These are phyloP conservation scores for Steinernema scapterisci DNA, from an alignment of 2,888 invertebrate species.

Conservation along the genomic window DNA sequence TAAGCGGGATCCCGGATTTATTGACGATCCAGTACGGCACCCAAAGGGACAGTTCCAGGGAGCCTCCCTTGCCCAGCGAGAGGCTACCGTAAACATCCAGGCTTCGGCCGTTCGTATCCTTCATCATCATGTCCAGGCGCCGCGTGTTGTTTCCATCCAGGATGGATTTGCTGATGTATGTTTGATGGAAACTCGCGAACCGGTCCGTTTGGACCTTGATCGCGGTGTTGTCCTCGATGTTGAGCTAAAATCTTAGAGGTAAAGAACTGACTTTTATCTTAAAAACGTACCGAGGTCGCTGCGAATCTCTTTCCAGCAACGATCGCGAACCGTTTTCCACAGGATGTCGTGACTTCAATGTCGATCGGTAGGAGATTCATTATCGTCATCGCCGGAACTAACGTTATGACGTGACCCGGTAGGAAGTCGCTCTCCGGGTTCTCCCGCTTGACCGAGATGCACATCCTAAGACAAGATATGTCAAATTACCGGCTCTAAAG, in stretches of 20 bases:
- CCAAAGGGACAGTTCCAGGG: conserved; percentile 76
- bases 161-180: conserved; percentile 69
- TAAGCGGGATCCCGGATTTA: conserved; percentile 89
- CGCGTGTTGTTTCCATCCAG: neutral
- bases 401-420: conserved; percentile 84
- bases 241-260: neutral
- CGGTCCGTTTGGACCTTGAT: conserved; percentile 78
- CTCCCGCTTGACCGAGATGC: conserved; percentile 77
- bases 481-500: neutral
- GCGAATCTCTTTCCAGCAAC: conserved; percentile 70
- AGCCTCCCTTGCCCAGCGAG: conserved; percentile 67
- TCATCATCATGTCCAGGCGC: conserved; percentile 39
- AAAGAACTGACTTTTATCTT: neutral
- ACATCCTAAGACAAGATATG: conserved; percentile 74
- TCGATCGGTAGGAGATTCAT: conserved; percentile 83
- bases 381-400: conserved; percentile 82
- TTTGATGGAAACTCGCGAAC: conserved; percentile 77
- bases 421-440: conserved; percentile 70
- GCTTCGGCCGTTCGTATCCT: conserved; percentile 45
- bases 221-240: conserved; percentile 3
- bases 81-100: conserved; percentile 57
- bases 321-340: conserved; percentile 62
- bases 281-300: conserved; percentile 68
- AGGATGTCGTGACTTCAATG: conserved; percentile 67
- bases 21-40: conserved; percentile 94